Conservation (phyloP, 1,140 invertebrate species). For the Drosophila orosa region DNA sequence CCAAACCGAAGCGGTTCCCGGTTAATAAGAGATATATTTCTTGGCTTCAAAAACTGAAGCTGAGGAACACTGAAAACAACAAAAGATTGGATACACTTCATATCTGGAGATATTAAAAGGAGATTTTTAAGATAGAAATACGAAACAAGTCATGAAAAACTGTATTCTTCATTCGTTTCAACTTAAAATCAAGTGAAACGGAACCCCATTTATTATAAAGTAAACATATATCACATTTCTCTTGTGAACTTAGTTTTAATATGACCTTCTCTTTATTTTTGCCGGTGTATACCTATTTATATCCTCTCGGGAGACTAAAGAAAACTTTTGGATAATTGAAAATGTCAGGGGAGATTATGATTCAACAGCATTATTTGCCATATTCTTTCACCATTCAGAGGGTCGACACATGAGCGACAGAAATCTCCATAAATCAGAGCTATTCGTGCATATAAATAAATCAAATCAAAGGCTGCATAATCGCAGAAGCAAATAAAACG, state of each 20-base stretch:
- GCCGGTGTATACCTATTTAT: background rate
- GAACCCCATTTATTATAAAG: too few species aligned
- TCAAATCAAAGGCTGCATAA: conserved; percentile 78
- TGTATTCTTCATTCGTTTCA: too few species aligned
- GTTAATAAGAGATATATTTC: conserved; percentile 24
- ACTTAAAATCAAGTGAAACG: too few species aligned
- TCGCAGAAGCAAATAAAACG: conserved; percentile 74
- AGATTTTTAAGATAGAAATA: too few species aligned
- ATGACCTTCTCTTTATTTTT: background rate
- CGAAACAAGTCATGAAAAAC: too few species aligned
- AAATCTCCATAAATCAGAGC: conserved; percentile 52
- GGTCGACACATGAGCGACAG: conserved; percentile 26
- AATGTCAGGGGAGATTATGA: conserved; percentile 21
- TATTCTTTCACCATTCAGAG: background rate
- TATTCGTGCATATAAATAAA: conserved; percentile 65
- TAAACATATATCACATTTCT: too few species aligned
- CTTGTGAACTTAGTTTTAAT: background rate
- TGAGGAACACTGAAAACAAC: background rate
- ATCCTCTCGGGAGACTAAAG: background rate
- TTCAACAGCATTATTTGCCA: conserved; percentile 22
- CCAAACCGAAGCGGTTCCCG: conserved; percentile 2
- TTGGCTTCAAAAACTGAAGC: background rate
- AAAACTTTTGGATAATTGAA: conserved; percentile 25
- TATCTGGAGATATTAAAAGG: background rate
- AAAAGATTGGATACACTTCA: background rate